Evolutionary conservation across 2,888 invertebrate genomes (phyloP).

Genomic region (Lycia hirtaria): DNA sequence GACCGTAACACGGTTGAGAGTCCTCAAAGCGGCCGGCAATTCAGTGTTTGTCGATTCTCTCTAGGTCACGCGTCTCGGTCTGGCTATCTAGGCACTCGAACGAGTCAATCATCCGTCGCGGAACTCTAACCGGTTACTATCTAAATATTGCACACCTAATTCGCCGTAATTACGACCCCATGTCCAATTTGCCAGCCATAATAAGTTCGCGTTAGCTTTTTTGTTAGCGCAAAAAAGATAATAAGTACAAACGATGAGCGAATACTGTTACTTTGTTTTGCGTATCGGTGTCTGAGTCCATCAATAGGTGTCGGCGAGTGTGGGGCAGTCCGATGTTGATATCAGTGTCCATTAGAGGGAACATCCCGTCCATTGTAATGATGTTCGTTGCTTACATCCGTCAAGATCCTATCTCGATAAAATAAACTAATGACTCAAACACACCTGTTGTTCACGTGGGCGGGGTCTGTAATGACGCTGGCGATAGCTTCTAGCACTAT

Average conservation of each 20-base stretch:
- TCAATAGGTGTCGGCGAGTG: conserved; percentile 61
- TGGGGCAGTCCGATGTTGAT: conserved; percentile 48
- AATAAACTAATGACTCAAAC: conserved; percentile 78
- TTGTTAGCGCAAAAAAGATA: conserved; percentile 67
- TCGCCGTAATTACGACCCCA: conserved; percentile 65
- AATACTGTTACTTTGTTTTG: conserved; percentile 80
- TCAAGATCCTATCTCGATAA: conserved; percentile 79
- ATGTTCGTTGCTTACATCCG: conserved; percentile 73
- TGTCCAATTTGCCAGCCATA: conserved; percentile 74
- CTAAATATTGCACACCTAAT: conserved; percentile 68
- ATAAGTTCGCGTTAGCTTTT: conserved; percentile 70
- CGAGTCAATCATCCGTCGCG: conserved; percentile 37
- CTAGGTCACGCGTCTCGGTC: conserved; percentile 39
- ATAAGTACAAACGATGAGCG: conserved; percentile 63
- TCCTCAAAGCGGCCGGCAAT: conserved; percentile 46
- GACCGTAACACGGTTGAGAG: conserved; percentile 58
- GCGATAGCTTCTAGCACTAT: conserved; percentile 67
- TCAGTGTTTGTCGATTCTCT: conserved; percentile 41
- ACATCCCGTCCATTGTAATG: conserved; percentile 74
- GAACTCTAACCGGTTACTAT: conserved; percentile 42
- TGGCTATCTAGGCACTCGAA: conserved; percentile 34
- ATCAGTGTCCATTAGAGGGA: conserved; percentile 76
- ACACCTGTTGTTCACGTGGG: conserved; percentile 69
- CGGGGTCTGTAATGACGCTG: conserved; percentile 64
- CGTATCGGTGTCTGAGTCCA: conserved; percentile 72